Evolutionary conservation across 2,113 vertebrate genomes (phyloP), one percentile per base, ranked within the genome.

Genomic region (Apus apus): DNA sequence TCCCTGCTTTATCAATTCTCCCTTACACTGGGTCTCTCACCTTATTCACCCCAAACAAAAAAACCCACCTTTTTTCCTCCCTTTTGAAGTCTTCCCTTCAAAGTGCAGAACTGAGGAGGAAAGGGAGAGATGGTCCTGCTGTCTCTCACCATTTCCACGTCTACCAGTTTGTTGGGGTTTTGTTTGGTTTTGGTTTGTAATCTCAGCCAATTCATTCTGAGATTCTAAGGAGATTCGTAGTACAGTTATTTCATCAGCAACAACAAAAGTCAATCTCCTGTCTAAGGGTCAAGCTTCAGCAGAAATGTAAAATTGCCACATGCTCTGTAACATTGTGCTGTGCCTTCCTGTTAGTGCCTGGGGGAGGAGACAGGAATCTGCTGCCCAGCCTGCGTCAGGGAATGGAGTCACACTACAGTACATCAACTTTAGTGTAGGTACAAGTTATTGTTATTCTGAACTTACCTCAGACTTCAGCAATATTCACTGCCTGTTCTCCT

Each of bases 391-490:
- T 95, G 92, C 68, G 79, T 94, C 92, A 95, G 29, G 84, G 78
- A 78, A 30, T 26, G 61, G 4, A 51, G 79, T 89, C 94, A 93
- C 64, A 12, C 46, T 87, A 46, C 88, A 80, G 89, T 64, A 65
- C 45, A 89, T 61, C 53, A 68, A 27, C 56, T 14, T 29, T 1
- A 51, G 86, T 3, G 34, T 61, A 13, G 4, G 89, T 61, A 50
- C 8, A 34, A 66, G 81, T 79, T 75, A 82, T 87, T 95, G 89
- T 96, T 94, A 32, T 82, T 40, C 56, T 60, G 16, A 83, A 94
- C 96, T 90, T 83, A 91, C 94, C 96, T 93, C 87, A 27, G 74
- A 27, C 73, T 79, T 80, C 91, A 56, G 91, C 91, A 87, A 38
- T 29, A 21, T 11, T 79, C 87, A 32, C 74, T 93, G 84, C 82